Base-by-base conservation (phyloP, 2,888 invertebrate species). In the Iphiclides podalirius region DNA sequence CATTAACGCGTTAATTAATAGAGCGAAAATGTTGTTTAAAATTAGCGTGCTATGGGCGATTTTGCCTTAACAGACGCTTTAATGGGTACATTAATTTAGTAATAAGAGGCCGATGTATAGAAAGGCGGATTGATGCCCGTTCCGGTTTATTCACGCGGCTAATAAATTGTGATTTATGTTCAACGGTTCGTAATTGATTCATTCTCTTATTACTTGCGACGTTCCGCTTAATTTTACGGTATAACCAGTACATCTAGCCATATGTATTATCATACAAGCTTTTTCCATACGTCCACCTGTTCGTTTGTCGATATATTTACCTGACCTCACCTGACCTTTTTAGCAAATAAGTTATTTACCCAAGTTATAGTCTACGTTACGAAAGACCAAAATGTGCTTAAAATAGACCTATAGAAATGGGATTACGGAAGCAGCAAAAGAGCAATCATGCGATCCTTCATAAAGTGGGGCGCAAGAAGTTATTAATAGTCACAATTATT, bases 91-190 rank as follows among this genome's bases (percentile, higher is more conserved):
- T 55, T 52, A 52, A 53, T 54, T 51, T 34, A 52, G 50, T 31
- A 43, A 43, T 51, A 36, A 50, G 38, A 33, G 33, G 44, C 45
- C 36, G 51, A 55, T 41, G 51, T 51, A 52, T 26, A 37, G 39
- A 38, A 52, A 49, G 55, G 52, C 45, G 47, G 49, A 55, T 52
- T 41, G 54, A 50, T 31, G 40, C 36, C 31, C 46, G 40, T 35
- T 33, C 23, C 16, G 33, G 42, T 16, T 50, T 31, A 40, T 40
- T 50, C 38, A 39, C 39, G 43, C 12, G 23, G 15, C 33, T 23
- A 49, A 51, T 48, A 48, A 52, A 52, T 55, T 55, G 26, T 47
- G 43, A 53, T 50, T 48, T 47, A 40, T 49, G 31, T 47, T 45
- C 42, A 28, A 23, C 6, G 38, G 31, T 23, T 14, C 2, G 34